A percentile compares a stretch with the other conserved stretches of the same genome.
Evolutionary conservation across 1,140 invertebrate species (phyloP).

Genomic region (Conopomorpha cramerella): DNA sequence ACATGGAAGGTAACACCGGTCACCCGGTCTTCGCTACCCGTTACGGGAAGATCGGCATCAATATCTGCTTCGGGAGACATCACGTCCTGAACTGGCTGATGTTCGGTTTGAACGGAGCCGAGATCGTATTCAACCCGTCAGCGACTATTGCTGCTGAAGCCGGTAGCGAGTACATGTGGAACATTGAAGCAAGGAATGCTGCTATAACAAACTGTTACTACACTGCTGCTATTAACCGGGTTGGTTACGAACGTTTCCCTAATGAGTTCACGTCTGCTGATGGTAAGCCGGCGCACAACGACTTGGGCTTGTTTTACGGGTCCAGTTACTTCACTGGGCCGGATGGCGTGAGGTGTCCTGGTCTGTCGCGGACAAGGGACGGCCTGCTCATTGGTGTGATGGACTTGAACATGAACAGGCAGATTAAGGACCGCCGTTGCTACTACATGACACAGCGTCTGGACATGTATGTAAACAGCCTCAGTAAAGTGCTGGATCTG

Average conservation of each 20-base stretch:
- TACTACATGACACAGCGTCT: constrained; percentile 96
- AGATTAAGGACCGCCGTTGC: constrained; percentile 93
- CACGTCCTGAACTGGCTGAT: constrained; percentile 98
- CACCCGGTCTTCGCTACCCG: constrained; percentile 92
- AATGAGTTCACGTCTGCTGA: constrained; percentile 93
- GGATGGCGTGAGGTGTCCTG: constrained; percentile 89
- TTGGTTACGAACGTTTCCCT: constrained; percentile 81
- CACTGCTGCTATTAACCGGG: constrained; percentile 94
- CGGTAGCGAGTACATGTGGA: constrained; percentile 94
- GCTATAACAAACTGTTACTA: constrained; percentile 96
- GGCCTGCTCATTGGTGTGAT: constrained; percentile 89
- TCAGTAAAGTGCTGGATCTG: constrained; percentile 34
- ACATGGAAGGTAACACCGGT: constrained; percentile 93
- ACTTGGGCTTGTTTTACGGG: constrained; percentile 97
- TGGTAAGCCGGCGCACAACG: constrained; percentile 86
- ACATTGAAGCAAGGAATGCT: constrained; percentile 94
- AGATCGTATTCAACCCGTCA: constrained; percentile 98
- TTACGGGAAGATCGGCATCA: constrained; percentile 89
- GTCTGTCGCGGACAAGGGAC: constrained; percentile 85
- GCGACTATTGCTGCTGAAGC: constrained; percentile 76
- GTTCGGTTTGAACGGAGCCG: constrained; percentile 96
- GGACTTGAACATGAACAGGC: constrained; percentile 94
- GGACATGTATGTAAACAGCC: constrained; percentile 82
- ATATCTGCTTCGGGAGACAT: constrained; percentile 98
- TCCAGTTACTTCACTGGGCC: constrained; percentile 95